phyloP scores from a whole-genome alignment of 2,888 invertebrate species.

The Mesorhabditis sp. region DNA sequence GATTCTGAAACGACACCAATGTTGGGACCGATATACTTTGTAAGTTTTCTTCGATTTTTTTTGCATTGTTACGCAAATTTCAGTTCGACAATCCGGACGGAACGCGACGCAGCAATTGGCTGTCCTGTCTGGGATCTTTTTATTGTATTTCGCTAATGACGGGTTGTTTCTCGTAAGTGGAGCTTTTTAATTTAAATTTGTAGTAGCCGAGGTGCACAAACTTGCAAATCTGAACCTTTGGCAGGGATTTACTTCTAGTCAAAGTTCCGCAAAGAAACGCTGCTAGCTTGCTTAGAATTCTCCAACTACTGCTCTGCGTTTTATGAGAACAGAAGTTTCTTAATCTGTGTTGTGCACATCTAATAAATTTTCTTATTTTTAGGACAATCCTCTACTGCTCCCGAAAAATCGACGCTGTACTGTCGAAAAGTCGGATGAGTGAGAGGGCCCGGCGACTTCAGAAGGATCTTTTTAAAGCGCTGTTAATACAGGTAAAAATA shows the following conservation, averaged over 20 bases:
- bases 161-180: not conserved
- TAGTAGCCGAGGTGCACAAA: no score
- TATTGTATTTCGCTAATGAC: not conserved
- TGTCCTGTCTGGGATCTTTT: not conserved
- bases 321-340: no score
- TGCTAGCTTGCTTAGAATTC: no score
- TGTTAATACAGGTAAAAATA: not conserved
- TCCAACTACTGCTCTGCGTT: no score
- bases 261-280: no score
- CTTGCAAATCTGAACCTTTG: no score
- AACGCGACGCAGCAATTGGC: not conserved
- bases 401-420: not conserved
- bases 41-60: not conserved
- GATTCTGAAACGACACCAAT: not conserved
- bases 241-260: no score
- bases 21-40: not conserved
- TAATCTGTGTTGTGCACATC: no score
- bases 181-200: not conserved
- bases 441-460: not conserved
- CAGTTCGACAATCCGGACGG: not conserved
- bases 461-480: conserved; percentile 3
- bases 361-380: not conserved
- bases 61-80: not conserved
- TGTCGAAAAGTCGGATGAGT: conserved; percentile 6
- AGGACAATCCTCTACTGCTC: not conserved